A percentile compares a stretch with the other conserved stretches of the same genome.
Evolutionary conservation across 2,113 vertebrate species (phyloP).

Genomic region (Myodes glareolus): DNA sequence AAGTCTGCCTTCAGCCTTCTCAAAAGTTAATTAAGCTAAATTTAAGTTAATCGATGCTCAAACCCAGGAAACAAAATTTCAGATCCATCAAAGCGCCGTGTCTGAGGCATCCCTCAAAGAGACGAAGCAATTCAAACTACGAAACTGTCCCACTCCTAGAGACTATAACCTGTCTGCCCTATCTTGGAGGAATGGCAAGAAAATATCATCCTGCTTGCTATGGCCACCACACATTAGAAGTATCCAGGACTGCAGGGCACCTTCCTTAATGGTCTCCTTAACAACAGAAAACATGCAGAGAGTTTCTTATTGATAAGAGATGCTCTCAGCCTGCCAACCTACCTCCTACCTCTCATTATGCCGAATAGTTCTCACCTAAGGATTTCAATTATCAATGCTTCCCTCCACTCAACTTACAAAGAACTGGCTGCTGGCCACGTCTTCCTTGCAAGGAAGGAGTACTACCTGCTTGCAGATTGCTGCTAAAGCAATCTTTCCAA

Average conservation of each 20-base stretch:
- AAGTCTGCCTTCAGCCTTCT: constrained; percentile 17
- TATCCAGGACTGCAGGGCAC: background rate
- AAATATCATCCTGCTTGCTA: background rate
- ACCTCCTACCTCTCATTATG: background rate
- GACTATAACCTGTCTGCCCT: background rate
- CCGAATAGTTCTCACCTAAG: constrained; percentile 22
- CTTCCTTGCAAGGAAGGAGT: background rate
- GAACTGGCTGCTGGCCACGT: background rate
- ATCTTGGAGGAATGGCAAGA: background rate
- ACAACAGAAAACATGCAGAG: background rate
- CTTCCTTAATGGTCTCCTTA: background rate
- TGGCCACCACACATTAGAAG: background rate
- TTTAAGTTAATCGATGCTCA: background rate
- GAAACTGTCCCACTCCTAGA: background rate
- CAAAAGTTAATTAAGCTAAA: background rate
- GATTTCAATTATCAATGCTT: constrained; percentile 1
- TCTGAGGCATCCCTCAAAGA: background rate
- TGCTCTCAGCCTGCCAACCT: background rate
- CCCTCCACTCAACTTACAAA: background rate
- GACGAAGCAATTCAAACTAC: background rate
- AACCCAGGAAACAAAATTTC: constrained; percentile 38
- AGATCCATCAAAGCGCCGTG: background rate
- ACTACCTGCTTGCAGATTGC: background rate
- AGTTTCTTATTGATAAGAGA: background rate
- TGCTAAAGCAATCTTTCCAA: constrained; percentile 5